phyloP scores from a whole-genome alignment of 2,888 invertebrate genomes.

The Chymomyza caudatula region DNA sequence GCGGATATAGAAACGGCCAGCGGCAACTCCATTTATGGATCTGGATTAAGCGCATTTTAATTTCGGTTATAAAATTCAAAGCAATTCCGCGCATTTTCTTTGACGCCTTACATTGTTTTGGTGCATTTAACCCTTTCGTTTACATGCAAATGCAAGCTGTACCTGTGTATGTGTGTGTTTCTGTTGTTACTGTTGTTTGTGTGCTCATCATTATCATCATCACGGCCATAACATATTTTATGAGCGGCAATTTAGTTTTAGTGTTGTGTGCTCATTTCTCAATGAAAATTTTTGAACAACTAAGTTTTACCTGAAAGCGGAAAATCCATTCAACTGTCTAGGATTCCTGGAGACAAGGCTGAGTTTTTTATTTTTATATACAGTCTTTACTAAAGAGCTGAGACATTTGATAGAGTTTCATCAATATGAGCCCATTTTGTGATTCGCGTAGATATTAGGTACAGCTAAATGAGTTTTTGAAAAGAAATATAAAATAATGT shows the following conservation, averaged over 20 bases:
- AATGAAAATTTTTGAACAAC: slow-evolving; percentile 35
- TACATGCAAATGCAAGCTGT: slow-evolving; percentile 19
- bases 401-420: too few relatives aligned
- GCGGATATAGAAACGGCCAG: background rate
- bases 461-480: too few relatives aligned
- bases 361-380: background rate
- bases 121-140: slow-evolving; percentile 62
- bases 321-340: slow-evolving; percentile 3
- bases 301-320: slow-evolving; percentile 14
- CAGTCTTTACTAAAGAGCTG: too few relatives aligned
- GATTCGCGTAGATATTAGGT: too few relatives aligned
- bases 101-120: slow-evolving; percentile 56
- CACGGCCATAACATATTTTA: slow-evolving; percentile 51
- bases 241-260: slow-evolving; percentile 39
- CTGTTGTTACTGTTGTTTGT: background rate
- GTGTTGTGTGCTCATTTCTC: slow-evolving; percentile 32
- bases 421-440: too few relatives aligned
- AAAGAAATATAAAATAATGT: too few relatives aligned
- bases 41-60: slow-evolving; percentile 66
- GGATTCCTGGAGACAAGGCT: background rate
- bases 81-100: slow-evolving; percentile 34
- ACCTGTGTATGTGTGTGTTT: slow-evolving; percentile 4
- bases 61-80: slow-evolving; percentile 61
- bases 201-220: slow-evolving; percentile 29
- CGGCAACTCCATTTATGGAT: slow-evolving; percentile 49